Conservation (phyloP, 2,888 invertebrate species). For the Anaspis maculata region DNA sequence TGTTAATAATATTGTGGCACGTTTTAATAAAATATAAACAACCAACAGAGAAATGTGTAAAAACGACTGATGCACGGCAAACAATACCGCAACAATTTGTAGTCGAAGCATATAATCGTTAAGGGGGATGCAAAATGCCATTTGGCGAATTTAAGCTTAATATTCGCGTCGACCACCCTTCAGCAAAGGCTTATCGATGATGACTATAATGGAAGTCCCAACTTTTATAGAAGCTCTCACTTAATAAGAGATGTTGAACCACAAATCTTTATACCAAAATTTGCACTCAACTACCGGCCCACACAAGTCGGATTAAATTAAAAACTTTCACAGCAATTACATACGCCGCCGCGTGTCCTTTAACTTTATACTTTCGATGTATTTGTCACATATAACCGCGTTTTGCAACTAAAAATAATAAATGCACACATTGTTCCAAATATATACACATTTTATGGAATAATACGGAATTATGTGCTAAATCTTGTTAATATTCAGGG, state of each 20-base stretch:
- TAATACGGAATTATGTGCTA: constrained; percentile 14
- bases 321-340: no score
- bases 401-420: no score
- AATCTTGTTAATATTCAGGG: constrained; percentile 13
- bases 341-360: no score
- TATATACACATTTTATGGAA: constrained; percentile 11
- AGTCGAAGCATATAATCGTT: no score
- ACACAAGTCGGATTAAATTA: constrained; percentile 1
- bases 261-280: constrained; percentile 6
- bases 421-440: constrained; percentile 4
- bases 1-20: no score
- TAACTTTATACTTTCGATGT: constrained; percentile 5
- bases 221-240: constrained; percentile 8
- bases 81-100: no score
- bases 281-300: neutral
- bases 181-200: constrained; percentile 11
- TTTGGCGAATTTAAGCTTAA: constrained; percentile 10
- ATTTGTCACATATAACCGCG: neutral
- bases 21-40: no score
- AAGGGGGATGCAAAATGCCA: constrained; percentile 6
- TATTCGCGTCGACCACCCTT: constrained; percentile 8
- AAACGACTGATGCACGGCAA: no score
- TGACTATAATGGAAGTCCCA: constrained; percentile 14
- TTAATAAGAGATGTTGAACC: constrained; percentile 9
- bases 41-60: no score